These are phyloP conservation scores for Heteractis magnifica DNA, from an alignment of 92 coral and sea anemone species.

Conservation along the genomic window DNA sequence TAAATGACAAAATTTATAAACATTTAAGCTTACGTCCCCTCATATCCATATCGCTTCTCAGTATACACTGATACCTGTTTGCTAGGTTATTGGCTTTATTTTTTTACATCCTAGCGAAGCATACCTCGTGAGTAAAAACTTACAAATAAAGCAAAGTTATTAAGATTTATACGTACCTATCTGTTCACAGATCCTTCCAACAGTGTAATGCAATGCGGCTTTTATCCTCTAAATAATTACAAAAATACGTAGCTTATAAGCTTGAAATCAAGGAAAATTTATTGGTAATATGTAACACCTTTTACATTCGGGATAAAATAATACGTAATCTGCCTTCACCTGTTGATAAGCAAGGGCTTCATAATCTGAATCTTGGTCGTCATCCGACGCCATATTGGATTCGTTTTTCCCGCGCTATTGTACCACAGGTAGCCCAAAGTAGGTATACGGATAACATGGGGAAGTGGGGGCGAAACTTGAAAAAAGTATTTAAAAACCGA, in stretches of 20 bases:
- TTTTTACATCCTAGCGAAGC: not conserved
- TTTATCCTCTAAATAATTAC: slow-evolving; percentile 67
- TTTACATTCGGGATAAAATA: not conserved
- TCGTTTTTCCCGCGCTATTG: slow-evolving; percentile 30
- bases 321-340: slow-evolving; percentile 27
- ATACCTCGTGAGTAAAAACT: not conserved
- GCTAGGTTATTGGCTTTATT: too few species aligned
- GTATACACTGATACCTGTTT: too few species aligned
- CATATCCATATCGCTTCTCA: too few species aligned
- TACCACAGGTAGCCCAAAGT: slow-evolving; percentile 5
- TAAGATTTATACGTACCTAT: slow-evolving; percentile 38
- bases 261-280: not conserved
- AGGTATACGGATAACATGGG: not conserved
- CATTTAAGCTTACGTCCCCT: too few species aligned
- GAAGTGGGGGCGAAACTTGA: too few species aligned
- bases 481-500: too few species aligned
- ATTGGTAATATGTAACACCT: not conserved
- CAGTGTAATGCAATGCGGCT: slow-evolving; percentile 93
- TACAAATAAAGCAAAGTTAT: not conserved
- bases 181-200: slow-evolving; percentile 89
- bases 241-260: not conserved
- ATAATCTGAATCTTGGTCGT: slow-evolving; percentile 58
- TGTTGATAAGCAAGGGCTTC: slow-evolving; percentile 83
- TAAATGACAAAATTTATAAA: too few species aligned
- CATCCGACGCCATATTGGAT: slow-evolving; percentile 40